phyloP scores from a whole-genome alignment of 2,888 invertebrate species.

The Gryllus longicercus region DNA sequence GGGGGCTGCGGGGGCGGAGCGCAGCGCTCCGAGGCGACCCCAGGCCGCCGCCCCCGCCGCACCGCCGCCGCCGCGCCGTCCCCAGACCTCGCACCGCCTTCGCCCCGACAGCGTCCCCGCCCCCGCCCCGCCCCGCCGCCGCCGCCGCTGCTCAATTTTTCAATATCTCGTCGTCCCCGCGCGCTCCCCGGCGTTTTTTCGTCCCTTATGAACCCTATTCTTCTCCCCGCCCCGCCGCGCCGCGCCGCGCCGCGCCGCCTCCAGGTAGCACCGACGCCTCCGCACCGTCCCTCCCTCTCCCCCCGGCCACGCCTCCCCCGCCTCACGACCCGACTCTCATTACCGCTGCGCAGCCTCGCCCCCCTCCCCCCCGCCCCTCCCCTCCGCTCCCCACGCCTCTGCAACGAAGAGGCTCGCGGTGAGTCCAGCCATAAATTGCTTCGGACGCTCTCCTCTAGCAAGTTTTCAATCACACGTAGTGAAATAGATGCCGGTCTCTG shows the following conservation, averaged over 20 bases:
- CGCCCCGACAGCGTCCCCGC: neutral
- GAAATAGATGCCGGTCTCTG: no score
- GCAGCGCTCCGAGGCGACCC: no score
- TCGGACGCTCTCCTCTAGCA: neutral
- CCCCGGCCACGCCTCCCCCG: neutral
- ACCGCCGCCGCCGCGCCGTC: no score
- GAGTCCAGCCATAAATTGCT: neutral
- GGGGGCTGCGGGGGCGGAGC: no score
- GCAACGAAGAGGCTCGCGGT: neutral
- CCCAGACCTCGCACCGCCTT: no score
- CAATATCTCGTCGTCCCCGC: slow-evolving; percentile 17
- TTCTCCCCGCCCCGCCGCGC: neutral
- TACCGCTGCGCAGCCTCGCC: neutral
- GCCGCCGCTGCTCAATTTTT: slow-evolving; percentile 7
- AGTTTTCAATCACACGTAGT: neutral
- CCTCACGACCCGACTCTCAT: neutral
- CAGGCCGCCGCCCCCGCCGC: no score
- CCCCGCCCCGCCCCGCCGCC: neutral
- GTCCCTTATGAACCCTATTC: slow-evolving; percentile 8
- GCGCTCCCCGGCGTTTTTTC: slow-evolving; percentile 1
- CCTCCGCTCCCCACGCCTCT: neutral
- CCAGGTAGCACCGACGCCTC: neutral
- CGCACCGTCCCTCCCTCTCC: neutral
- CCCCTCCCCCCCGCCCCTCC: neutral
- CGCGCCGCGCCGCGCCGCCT: neutral